A percentile compares a stretch with the other conserved stretches of the same genome.
These are phyloP conservation scores for Sus cebifrons DNA, from an alignment of 2,797 vertebrate genomes.

Conservation along the genomic window DNA sequence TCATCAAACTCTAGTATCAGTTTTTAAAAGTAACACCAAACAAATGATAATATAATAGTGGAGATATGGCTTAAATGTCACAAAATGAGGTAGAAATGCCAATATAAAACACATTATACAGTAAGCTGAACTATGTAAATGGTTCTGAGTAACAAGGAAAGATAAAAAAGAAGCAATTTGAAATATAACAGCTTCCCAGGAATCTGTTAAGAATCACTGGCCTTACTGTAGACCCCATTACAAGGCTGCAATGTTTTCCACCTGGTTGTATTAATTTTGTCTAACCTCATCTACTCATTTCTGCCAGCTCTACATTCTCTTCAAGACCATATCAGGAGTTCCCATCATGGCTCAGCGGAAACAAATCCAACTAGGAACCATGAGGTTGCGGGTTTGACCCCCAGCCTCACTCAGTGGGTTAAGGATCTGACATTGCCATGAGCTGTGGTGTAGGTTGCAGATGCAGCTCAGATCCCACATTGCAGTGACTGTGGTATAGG, in stretches of 20 bases:
- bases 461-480: too few species aligned
- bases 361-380: too few species aligned
- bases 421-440: too few species aligned
- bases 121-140: background rate
- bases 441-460: too few species aligned
- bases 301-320: background rate
- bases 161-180: constrained; percentile 22
- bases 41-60: background rate
- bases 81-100: background rate
- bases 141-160: constrained; percentile 23
- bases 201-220: background rate
- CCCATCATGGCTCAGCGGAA: too few species aligned
- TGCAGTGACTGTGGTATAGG: too few species aligned
- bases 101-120: background rate
- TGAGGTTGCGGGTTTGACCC: too few species aligned
- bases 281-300: constrained; percentile 17
- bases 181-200: background rate
- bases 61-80: background rate
- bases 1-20: background rate
- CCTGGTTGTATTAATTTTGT: background rate
- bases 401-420: too few species aligned
- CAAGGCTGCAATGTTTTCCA: background rate
- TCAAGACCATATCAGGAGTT: background rate
- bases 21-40: constrained; percentile 11
- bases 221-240: background rate